Evolutionary conservation across 2,113 vertebrate genomes (phyloP).

Genomic region (Oryzias melastigma): DNA sequence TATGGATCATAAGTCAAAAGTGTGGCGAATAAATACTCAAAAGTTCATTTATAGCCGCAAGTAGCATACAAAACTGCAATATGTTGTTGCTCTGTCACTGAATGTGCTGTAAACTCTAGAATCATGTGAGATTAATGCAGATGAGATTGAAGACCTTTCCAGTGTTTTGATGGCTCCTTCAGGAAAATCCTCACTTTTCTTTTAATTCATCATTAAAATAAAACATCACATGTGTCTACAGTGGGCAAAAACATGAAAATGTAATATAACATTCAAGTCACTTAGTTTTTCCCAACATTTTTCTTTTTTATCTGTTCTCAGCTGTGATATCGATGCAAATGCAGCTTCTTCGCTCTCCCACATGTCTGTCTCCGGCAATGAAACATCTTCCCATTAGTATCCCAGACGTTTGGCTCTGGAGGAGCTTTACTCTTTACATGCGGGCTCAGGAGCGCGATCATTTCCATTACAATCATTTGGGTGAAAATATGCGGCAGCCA

Average conservation of each 20-base stretch:
- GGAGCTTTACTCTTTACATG: slow-evolving; percentile 52
- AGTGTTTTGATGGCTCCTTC: no score
- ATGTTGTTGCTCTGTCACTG: no score
- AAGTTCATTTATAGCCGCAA: no score
- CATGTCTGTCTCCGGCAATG: slow-evolving; percentile 53
- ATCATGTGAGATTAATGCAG: no score
- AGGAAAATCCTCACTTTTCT: no score
- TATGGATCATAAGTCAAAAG: no score
- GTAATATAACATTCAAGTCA: background rate
- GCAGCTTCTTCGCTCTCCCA: slow-evolving; percentile 33
- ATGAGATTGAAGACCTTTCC: no score
- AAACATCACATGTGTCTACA: background rate
- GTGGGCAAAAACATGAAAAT: background rate
- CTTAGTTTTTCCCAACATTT: background rate
- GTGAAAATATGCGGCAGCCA: slow-evolving; percentile 66
- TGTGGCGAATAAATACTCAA: no score
- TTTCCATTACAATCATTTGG: slow-evolving; percentile 74
- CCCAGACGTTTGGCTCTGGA: slow-evolving; percentile 53
- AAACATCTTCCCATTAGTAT: slow-evolving; percentile 68
- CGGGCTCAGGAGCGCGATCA: slow-evolving; percentile 62
- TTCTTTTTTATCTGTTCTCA: background rate
- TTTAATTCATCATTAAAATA: background rate
- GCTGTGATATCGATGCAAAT: slow-evolving; percentile 17
- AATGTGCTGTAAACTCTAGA: no score
- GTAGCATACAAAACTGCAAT: no score